Conservation (phyloP, 2,888 invertebrate species). For the Beris chalybata region DNA sequence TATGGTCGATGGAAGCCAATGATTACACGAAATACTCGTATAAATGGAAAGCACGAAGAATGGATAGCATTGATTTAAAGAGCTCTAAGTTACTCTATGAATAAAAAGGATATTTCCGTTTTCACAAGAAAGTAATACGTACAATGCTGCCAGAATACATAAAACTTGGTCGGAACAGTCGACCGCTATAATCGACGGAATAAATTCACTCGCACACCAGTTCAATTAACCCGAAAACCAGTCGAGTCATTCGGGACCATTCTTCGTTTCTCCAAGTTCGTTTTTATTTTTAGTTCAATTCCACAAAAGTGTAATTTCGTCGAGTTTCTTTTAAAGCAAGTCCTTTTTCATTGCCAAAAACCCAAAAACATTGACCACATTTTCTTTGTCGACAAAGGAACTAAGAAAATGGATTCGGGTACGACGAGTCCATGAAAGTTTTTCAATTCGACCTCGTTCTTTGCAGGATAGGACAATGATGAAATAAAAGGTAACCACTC, state of each 20-base stretch:
- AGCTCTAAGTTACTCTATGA: neutral
- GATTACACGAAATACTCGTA: slow-evolving; percentile 13
- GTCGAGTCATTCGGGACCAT: no score
- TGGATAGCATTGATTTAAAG: no score
- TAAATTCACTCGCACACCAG: neutral
- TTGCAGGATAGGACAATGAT: no score
- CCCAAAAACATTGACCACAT: slow-evolving; percentile 8
- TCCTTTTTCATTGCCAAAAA: neutral
- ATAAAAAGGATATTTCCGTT: neutral
- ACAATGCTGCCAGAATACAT: neutral
- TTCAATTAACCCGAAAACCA: no score
- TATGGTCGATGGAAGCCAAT: slow-evolving; percentile 30
- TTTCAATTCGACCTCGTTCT: no score
- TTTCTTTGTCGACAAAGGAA: neutral
- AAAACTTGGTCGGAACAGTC: neutral
- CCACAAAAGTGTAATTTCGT: no score
- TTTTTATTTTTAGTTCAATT: no score
- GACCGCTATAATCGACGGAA: neutral
- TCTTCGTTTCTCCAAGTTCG: no score
- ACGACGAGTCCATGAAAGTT: no score
- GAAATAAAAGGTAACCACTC: no score
- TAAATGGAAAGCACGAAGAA: slow-evolving; percentile 13
- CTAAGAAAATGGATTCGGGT: no score
- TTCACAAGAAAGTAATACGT: neutral
- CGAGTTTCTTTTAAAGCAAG: no score